Evolutionary conservation across 2,113 vertebrate genomes (phyloP), one percentile per base, ranked within the genome.

Genomic region (Tauraco erythrolophus): DNA sequence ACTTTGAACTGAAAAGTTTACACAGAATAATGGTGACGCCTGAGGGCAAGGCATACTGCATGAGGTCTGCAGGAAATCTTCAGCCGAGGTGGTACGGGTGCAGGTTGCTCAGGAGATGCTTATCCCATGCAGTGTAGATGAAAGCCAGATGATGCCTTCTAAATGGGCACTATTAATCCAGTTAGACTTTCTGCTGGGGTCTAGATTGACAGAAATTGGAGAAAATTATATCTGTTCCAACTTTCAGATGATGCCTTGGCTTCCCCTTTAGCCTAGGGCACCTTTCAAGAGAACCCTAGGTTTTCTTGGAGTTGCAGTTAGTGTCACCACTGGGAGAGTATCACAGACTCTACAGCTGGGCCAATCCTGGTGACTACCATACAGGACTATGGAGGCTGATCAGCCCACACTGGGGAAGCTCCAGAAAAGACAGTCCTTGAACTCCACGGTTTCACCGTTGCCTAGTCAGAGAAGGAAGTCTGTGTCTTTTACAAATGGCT

Each of bases 321-420:
- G 17, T 60, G 53, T 48, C 28, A 7, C 21, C 61, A 14, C 25
- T 46, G 45, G 57, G 25, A 85, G 9, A 3, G 7, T 16, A 31
- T 31, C 57, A 37, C 37, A 65, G 37, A 61, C 10, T 10, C 51
- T 45, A 43, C 46, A 84, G 25, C 16, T 76, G 46, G 10, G 14
- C 35, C 78, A 2, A 3, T 25, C 43, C 41, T 92, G 62, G 22
- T 35, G 48, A 43, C 39, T 37, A 24, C 9, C 7, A 2, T 1
- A 22, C 1, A 31, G 24, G 35, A 7, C 61, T 21, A 1, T 4
- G 17, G 45, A 71, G 10, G 31, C 12, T 0, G 0, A 83, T 12
- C 19, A 64, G 62, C 31, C 41, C 15, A 6, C 0, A 2, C 31
- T 41, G n/a, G 3, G 25, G 18, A 93, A 88, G 33, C 41, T 86